phyloP scores from a whole-genome alignment of 2,888 invertebrate genomes.

The Andrena camellia region DNA sequence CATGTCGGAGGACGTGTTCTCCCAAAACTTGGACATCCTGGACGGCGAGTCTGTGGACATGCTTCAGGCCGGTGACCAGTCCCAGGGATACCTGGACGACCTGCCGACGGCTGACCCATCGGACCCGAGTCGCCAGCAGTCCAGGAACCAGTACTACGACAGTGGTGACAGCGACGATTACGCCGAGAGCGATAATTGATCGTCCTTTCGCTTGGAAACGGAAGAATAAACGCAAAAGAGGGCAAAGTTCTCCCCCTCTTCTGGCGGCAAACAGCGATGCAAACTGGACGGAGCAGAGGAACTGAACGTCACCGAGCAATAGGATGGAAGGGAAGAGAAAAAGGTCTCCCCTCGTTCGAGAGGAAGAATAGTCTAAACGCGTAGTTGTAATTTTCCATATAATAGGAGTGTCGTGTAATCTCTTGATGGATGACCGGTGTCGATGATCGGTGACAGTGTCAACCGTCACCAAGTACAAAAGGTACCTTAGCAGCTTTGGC shows the following conservation, averaged over 20 bases:
- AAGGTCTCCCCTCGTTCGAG: background rate
- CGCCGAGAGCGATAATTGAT: conserved; percentile 83
- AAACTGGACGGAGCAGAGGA: background rate
- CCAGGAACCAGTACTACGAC: conserved; percentile 79
- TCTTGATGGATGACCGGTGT: conserved; percentile 31
- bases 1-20: conserved; percentile 87
- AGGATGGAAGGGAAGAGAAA: background rate
- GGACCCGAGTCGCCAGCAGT: conserved; percentile 58
- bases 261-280: background rate
- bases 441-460: conserved; percentile 28
- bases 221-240: background rate
- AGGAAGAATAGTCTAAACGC: background rate
- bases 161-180: conserved; percentile 84
- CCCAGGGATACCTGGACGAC: conserved; percentile 51
- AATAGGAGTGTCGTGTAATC: conserved; percentile 52
- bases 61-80: conserved; percentile 53
- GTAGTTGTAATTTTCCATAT: conserved; percentile 31
- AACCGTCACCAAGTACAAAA: conserved; percentile 41
- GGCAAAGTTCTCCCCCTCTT: background rate
- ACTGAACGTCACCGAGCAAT: background rate
- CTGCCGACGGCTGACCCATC: conserved; percentile 10
- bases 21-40: conserved; percentile 89
- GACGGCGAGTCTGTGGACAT: conserved; percentile 74
- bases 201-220: background rate
- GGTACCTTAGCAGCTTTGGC: background rate